These are phyloP conservation scores for Neotoma lepida DNA, from an alignment of 2,113 vertebrate species.

Conservation along the genomic window DNA sequence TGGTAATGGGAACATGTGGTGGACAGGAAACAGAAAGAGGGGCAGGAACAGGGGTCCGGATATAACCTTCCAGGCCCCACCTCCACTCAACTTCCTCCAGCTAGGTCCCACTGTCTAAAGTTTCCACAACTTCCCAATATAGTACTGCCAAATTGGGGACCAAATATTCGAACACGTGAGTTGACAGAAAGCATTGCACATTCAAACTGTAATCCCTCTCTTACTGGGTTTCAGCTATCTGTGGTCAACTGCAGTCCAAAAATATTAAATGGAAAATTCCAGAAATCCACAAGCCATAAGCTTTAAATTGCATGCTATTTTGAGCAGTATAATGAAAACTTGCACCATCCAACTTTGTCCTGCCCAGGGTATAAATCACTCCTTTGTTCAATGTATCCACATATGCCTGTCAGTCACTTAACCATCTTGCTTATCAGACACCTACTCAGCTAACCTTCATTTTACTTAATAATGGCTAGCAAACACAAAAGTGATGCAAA, in stretches of 20 bases:
- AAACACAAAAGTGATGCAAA: not conserved
- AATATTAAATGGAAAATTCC: conserved; percentile 18
- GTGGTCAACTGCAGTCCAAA: not conserved
- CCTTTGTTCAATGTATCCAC: not conserved
- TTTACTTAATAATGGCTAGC: not conserved
- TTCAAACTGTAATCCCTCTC: not conserved
- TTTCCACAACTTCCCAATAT: not conserved
- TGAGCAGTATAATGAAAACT: not conserved
- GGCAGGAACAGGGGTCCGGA: not conserved
- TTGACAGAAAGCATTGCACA: not conserved
- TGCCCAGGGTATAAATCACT: not conserved
- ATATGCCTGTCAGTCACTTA: not conserved
- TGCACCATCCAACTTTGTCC: not conserved
- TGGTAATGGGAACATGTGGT: not conserved
- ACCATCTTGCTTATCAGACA: not conserved
- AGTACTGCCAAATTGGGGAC: not conserved
- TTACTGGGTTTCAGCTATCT: not conserved
- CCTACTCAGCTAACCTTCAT: not conserved
- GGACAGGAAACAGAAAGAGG: not conserved
- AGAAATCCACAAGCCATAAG: not conserved
- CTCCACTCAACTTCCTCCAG: not conserved
- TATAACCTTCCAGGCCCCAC: not conserved
- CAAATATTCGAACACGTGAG: not conserved
- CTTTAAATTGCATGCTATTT: not conserved
- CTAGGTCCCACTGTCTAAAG: not conserved